Evolutionary conservation across 2,888 invertebrate species (phyloP), one percentile per base, ranked within the genome.

Genomic region (Apomyelois bistriatella): DNA sequence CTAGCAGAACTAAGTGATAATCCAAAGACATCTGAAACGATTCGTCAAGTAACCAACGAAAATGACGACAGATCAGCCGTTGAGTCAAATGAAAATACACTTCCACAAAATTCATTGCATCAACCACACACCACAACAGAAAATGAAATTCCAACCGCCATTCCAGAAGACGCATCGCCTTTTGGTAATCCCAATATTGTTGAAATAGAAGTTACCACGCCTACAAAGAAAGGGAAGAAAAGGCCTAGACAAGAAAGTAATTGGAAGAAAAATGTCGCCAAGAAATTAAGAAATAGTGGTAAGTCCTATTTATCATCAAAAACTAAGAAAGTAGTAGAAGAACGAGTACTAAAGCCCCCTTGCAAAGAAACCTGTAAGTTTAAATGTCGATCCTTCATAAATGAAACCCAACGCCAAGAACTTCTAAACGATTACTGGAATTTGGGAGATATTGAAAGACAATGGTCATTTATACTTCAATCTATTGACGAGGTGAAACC

Each of bases 391-490:
- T 46, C 41, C 17, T 4, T 35, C 22, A 22, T 22, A 22, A 22
- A 22, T 22, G 22, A 22, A 22, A 22, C 22, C 22, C 22, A 50
- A 47, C 52, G 58, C n/a, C 52, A 48, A 30, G 30, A 46, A 30
- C 35, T 58, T 15, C 50, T 56, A 22, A 56, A 54, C 5, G 10
- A 43, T 28, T 58, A 51, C 41, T 58, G 58, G 56, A 49, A 47
- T 36, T 48, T 58, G 17, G 53, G 54, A 6, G 49, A 54, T 17
- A 52, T 59, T 16, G 58, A 59, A 51, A 56, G 55, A 43, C 59
- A 59, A 53, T 58, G 58, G 58, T 35, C 53, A 35, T 57, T 56
- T 51, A 57, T 57, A 38, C 55, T 52, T 46, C 50, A 54, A 41
- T 53, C 22, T 35, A 50, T 55, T 15, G 55, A 57, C 6, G 28